Evolutionary conservation across 1,140 invertebrate genomes (phyloP).

Genomic region (Drosophila athabasca): DNA sequence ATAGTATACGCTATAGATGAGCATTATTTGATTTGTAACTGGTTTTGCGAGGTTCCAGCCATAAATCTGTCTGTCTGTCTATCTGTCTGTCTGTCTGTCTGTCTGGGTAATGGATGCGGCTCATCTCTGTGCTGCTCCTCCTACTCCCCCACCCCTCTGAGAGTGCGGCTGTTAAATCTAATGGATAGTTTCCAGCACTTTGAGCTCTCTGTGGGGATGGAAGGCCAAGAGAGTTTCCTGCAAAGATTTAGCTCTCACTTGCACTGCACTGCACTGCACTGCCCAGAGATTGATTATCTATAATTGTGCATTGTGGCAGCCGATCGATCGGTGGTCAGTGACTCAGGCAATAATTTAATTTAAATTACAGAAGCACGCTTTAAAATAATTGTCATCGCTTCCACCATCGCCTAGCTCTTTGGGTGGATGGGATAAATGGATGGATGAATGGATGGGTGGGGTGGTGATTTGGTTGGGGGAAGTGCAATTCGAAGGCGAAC

Average conservation of each 20-base stretch:
- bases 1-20: too few relatives aligned
- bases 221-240: too few relatives aligned
- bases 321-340: neutral
- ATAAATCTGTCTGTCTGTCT: slow-evolving; percentile 5
- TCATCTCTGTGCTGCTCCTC: slow-evolving; percentile 10
- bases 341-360: slow-evolving; percentile 34
- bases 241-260: too few relatives aligned
- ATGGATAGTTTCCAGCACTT: slow-evolving; percentile 7
- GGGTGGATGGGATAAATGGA: too few relatives aligned
- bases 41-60: slow-evolving; percentile 16
- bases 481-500: slow-evolving; percentile 43
- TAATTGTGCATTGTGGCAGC: neutral
- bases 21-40: slow-evolving; percentile 27
- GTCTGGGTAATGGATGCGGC: slow-evolving; percentile 17
- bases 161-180: neutral
- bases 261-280: too few relatives aligned
- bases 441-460: too few relatives aligned
- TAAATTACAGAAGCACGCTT: slow-evolving; percentile 8
- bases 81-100: slow-evolving; percentile 1
- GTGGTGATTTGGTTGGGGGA: slow-evolving; percentile 13
- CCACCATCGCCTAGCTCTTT: neutral
- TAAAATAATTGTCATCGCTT: slow-evolving; percentile 30
- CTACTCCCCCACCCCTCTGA: neutral
- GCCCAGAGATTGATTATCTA: neutral
- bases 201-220: too few relatives aligned